Conservation (phyloP, 2,113 vertebrate genomes). For the Eptesicus fuscus region DNA sequence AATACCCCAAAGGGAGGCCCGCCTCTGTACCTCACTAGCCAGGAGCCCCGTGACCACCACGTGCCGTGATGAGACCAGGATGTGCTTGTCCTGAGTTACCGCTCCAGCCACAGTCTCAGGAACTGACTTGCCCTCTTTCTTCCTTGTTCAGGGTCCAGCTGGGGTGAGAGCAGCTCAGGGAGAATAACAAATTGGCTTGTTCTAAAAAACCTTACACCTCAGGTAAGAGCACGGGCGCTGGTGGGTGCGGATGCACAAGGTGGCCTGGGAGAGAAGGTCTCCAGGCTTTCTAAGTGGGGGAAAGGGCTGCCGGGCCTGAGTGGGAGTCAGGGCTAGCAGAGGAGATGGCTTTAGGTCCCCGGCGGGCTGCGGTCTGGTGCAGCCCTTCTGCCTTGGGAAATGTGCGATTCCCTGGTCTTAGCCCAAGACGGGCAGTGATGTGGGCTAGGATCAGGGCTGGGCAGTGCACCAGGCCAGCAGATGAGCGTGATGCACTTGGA, state of each 20-base stretch:
- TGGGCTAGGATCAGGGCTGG: not conserved
- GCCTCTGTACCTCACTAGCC: not conserved
- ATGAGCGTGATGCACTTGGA: not conserved
- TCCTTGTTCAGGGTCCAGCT: slow-evolving; percentile 89
- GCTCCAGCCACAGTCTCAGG: not conserved
- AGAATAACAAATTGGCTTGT: slow-evolving; percentile 99
- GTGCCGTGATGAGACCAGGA: accelerated
- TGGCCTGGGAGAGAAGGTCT: not conserved
- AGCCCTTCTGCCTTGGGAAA: not conserved
- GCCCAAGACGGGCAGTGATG: too few relatives aligned
- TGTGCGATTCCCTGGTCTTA: not conserved
- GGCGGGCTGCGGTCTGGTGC: too few relatives aligned
- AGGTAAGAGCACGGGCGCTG: slow-evolving; percentile 82
- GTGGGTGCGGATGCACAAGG: accelerated
- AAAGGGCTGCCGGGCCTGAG: not conserved
- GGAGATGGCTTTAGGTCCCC: not conserved
- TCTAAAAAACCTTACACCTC: slow-evolving; percentile 99
- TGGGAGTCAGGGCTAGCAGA: not conserved
- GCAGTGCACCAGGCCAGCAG: accelerated
- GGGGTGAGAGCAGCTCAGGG: slow-evolving; percentile 98
- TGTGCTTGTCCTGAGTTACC: not conserved
- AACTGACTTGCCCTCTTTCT: not conserved
- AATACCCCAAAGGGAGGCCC: not conserved
- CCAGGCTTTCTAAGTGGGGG: not conserved
- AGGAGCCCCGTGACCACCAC: not conserved